Conservation (phyloP, 2,797 vertebrate genomes). For the Anguilla marmorata region DNA sequence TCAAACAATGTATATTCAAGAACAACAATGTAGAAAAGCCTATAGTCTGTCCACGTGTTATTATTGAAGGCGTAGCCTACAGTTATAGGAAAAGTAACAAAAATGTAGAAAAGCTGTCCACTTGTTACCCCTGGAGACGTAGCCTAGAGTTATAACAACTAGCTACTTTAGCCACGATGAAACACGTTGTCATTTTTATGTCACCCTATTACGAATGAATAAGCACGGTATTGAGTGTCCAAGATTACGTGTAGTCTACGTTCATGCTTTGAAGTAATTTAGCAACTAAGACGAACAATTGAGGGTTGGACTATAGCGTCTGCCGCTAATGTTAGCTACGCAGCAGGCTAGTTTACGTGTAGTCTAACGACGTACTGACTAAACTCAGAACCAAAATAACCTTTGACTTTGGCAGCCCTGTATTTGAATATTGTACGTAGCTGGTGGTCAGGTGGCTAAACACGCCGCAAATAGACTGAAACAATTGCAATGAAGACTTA, state of each 20-base stretch:
- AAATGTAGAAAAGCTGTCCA: neutral
- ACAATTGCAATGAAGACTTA: neutral
- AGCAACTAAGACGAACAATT: neutral
- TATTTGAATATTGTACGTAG: neutral
- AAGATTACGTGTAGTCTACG: no score
- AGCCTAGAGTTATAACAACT: no score
- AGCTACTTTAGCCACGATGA: no score
- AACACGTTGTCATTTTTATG: no score
- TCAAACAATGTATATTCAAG: neutral
- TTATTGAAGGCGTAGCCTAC: neutral
- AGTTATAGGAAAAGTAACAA: neutral
- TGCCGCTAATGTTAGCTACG: neutral
- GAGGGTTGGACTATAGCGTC: neutral
- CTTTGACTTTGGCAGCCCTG: neutral
- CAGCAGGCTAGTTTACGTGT: neutral
- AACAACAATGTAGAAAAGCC: neutral
- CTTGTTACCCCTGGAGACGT: neutral
- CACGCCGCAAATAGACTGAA: neutral
- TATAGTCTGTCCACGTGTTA: neutral
- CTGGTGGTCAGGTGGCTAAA: neutral
- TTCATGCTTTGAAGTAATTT: neutral
- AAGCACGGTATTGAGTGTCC: no score
- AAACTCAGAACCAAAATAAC: no score
- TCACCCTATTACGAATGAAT: no score
- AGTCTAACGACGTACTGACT: neutral